phyloP scores from a whole-genome alignment of 2,113 vertebrate species.

The Rhodinocichla rosea region DNA sequence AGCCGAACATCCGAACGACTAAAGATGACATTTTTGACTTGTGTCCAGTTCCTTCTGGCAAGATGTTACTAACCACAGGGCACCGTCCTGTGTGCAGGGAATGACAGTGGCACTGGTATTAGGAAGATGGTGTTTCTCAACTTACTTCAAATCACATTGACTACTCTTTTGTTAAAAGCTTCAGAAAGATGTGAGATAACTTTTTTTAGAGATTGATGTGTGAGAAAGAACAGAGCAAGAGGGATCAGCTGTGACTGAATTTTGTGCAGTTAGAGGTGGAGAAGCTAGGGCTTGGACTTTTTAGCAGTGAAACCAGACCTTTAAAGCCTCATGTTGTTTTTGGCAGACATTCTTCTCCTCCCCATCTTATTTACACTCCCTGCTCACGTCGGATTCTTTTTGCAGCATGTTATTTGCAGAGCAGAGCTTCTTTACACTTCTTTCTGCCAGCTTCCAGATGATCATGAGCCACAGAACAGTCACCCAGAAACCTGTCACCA shows the following conservation, averaged over 20 bases:
- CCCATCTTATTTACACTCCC: slow-evolving; percentile 49
- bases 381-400: slow-evolving; percentile 39
- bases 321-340: slow-evolving; percentile 55
- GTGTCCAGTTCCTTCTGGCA: background rate
- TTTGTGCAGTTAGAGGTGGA: background rate
- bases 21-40: background rate
- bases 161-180: background rate
- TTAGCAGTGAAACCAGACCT: slow-evolving; percentile 35
- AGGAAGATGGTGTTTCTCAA: background rate
- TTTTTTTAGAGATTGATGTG: slow-evolving; percentile 6
- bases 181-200: background rate
- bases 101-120: background rate
- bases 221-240: background rate
- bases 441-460: slow-evolving; percentile 63
- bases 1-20: background rate
- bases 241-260: slow-evolving; percentile 7
- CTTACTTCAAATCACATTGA: background rate
- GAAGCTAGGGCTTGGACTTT: slow-evolving; percentile 30
- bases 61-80: accelerated
- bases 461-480: slow-evolving; percentile 63
- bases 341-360: slow-evolving; percentile 47
- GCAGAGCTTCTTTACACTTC: slow-evolving; percentile 62
- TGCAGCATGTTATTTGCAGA: slow-evolving; percentile 60
- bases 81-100: background rate
- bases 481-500: slow-evolving; percentile 68